Base-by-base conservation (phyloP, 2,113 vertebrate genomes). In the Corythornis cristatus region DNA sequence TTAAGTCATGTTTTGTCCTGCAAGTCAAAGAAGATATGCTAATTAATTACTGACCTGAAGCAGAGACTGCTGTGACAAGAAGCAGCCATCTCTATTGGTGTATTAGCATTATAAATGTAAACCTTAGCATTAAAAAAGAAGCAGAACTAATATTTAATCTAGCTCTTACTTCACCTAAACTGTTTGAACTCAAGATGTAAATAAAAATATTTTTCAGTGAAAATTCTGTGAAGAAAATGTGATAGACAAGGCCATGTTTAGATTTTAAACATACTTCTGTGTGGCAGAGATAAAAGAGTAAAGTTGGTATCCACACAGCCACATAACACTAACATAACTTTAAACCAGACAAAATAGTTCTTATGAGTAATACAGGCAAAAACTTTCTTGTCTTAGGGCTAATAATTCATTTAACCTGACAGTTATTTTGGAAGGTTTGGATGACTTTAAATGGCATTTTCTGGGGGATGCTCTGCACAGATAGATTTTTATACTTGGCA, bases 351-450 rank as follows among this genome's bases (percentile, higher is more conserved):
- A 2, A 45, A 81, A 71, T 21, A n/a, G 29, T 85, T 93, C 58
- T 53, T 62, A 29, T 9, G 22, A 93, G 83, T 65, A 79, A 83
- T 70, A 83, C 71, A 88, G 50, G 57, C 37, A 71, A 77, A 73
- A 93, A 83, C n/a, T 74, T 61, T 81, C 65, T 78, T 86, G 73
- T 80, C 92, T 90, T 40, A n/a, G 29, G 80, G 90, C 76, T 65
- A 81, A 94, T 87, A 57, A 94, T 88, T 83, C 83, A 93, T 88
- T 92, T 81, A 67, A 74, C 13, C 46, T 89, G 88, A 43, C 92
- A 93, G 72, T 23, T 84, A 37, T 75, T 86, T 92, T 4, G 1
- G 57, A 67, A 77, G 83, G 19, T 71, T 71, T 91, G 75, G 58
- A 22, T 76, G 51, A 11, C 51, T 88, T 40, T 43, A 90, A 40